phyloP scores from a whole-genome alignment of 2,797 vertebrate genomes.

The Myoxocephalus aenaeus region DNA sequence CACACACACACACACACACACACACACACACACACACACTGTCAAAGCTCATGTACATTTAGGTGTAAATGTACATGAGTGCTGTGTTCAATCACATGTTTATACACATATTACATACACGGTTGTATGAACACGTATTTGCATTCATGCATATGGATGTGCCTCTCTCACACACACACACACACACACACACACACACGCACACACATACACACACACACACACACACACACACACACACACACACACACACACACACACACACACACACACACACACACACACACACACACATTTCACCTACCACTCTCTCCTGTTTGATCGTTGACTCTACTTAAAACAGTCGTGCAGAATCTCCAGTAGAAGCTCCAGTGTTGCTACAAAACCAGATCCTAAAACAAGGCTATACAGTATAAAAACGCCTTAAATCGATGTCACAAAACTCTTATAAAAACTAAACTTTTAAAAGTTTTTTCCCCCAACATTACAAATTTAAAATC shows the following conservation, averaged over 20 bases:
- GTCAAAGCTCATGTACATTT: background rate
- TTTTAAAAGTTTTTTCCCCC: no score
- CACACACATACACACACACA: conserved; percentile 2
- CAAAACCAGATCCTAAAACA: background rate
- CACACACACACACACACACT: background rate
- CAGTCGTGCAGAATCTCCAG: no score
- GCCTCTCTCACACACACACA: conserved; percentile 3
- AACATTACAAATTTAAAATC: no score
- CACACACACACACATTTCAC: conserved; percentile 6
- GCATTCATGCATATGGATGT: conserved; percentile 1
- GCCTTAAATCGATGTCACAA: no score
- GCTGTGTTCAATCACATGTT: background rate
- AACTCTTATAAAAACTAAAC: no score
- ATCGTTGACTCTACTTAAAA: no score
- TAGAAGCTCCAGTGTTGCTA: no score
- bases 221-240: conserved; percentile 20
- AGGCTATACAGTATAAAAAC: no score
- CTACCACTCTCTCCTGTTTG: background rate
- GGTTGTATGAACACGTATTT: background rate
- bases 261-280: conserved; percentile 11
- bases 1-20: background rate
- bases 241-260: no score
- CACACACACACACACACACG: conserved; percentile 7
- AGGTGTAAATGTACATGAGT: background rate
- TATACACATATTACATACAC: background rate